Base-by-base conservation (phyloP, 2,113 vertebrate species). In the Paramisgurnus dabryanus region DNA sequence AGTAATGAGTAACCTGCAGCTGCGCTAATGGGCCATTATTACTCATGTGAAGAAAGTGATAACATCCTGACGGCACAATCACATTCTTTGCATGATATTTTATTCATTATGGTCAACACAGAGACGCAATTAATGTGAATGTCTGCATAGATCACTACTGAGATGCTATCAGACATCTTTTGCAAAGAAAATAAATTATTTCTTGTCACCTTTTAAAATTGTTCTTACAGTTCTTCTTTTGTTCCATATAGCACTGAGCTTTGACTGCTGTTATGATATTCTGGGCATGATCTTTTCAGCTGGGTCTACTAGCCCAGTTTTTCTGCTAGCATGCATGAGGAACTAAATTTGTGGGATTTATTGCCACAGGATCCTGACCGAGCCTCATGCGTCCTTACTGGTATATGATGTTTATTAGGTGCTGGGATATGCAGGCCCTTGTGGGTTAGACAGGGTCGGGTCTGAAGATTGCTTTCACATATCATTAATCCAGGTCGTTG, bases 401-500 rank as follows among this genome's bases (percentile, higher is more conserved):
- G 87, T 87, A 86, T 83, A 80, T 82, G 85, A 83, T 91, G 87
- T 90, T 91, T 91, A 91, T 92, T 88, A 87, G 85, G 86, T 87
- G 86, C 73, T 47, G 71, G 83, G 82, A 86, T 85, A 76, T 83
- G 85, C 72, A 83, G 87, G 86, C 86, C 89, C 85, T 90, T 86
- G 86, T 89, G 90, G 86, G 85, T 83, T 84, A 72, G 83, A 87
- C 67, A 84, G 81, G 87, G 61, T 82, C 78, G 86, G 85, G 87
- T 58, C 49, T 65, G 67, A 83, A 89, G 88, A 92, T 93, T 93
- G 90, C 90, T 92, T 92, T 92, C 85, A 89, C 82, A 88, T 90
- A 87, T 89, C 90, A 89, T 93, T 93, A 91, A 92, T 92, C 90
- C 86, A 83, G 90, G 76, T 88, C 82, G 57, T 91, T 86, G 88